Evolutionary conservation across 2,113 vertebrate genomes (phyloP).

Genomic region (Stictonetta naevosa): DNA sequence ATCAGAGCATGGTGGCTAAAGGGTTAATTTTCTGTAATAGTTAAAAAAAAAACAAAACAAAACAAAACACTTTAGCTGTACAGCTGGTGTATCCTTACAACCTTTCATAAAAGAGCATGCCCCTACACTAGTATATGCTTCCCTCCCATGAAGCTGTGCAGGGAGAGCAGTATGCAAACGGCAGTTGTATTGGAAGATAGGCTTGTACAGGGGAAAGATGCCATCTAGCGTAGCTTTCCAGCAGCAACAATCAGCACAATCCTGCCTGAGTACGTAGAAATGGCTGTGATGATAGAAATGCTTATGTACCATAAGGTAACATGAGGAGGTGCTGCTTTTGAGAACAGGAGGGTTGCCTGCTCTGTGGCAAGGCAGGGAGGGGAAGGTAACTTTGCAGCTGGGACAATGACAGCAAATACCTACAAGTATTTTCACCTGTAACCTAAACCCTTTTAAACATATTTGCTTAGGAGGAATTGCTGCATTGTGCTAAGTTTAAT

Average conservation of each 20-base stretch:
- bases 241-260: background rate
- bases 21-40: background rate
- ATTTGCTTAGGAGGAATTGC: background rate
- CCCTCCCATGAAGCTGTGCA: fast-evolving
- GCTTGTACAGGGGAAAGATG: background rate
- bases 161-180: fast-evolving
- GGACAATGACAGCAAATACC: background rate
- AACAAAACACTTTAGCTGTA: fast-evolving
- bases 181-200: fast-evolving
- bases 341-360: fast-evolving
- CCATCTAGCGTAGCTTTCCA: slow-evolving; percentile 4
- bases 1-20: background rate
- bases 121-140: fast-evolving
- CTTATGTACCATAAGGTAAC: too few relatives aligned
- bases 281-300: fast-evolving
- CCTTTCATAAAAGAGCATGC: background rate
- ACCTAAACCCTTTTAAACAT: background rate
- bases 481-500: background rate
- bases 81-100: background rate
- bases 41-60: background rate
- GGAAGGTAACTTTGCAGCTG: fast-evolving
- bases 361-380: background rate
- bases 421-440: background rate
- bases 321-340: fast-evolving
- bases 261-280: fast-evolving